Evolutionary conservation across 1,140 invertebrate genomes (phyloP), one percentile per base, ranked within the genome.

Genomic region (Luehdorfia chinensis): DNA sequence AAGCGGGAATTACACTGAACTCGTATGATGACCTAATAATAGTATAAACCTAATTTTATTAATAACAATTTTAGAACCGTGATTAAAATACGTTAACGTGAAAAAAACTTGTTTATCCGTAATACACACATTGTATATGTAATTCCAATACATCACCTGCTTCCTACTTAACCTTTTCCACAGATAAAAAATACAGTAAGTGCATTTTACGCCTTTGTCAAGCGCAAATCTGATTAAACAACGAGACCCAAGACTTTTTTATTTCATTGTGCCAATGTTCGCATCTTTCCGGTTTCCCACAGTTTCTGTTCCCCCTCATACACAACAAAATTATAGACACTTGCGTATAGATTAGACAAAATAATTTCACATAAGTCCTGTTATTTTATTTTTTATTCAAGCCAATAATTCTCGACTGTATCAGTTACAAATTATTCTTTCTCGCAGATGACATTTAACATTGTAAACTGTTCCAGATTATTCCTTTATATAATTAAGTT

Each of bases 291-390:
- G 21, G 45, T 47, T 66, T 75, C 69, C 55, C 69, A 75, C 62
- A 75, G 66, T 75, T 70, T 70, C 63, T 66, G n/a, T 36, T 37
- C 66, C 70, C 69, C 66, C 63, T 75, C n/a, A n/a, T n/a, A n/a
- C n/a, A 65, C 39, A 5, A 16, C 9, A 36, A 4, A 18, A 36
- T 16, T 19, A 13, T 21, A 7, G 18, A 37, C 18, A 23, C 21
- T 37, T 37, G 18, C 18, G n/a, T 36, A 6, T 14, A 15, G 33
- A 15, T 36, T 21, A 36, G 8, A 19, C 14, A 2, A 36, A 36
- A 19, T 2, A 11, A 18, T 36, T 15, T 21, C 33, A 36, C 33
- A 19, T 9, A 19, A 36, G 18, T 16, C 15, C 2, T 15, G 4
- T 12, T 32, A 18, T 19, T 15, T 13, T 34, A 18, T 34, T n/a